Evolutionary conservation across 2,113 vertebrate species (phyloP).

Genomic region (Xenopus laevis): DNA sequence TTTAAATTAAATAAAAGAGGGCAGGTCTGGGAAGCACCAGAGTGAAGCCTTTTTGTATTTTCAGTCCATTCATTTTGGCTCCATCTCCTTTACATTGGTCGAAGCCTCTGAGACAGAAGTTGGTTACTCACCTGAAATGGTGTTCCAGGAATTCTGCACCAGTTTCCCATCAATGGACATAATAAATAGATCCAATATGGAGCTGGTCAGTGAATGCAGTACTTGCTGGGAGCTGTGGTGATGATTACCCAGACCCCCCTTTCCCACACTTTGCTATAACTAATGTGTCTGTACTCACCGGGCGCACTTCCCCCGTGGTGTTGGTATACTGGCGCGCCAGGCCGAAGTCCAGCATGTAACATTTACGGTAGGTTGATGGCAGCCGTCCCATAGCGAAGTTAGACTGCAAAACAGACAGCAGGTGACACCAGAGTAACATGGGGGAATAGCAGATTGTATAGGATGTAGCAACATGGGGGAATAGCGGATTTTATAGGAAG

Average conservation of each 20-base stretch:
- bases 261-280: neutral
- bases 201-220: too few species aligned
- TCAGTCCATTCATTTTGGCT: too few species aligned
- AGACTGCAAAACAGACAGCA: conserved; percentile 66
- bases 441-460: neutral
- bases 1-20: neutral
- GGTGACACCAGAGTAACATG: neutral
- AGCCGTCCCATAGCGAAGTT: conserved; percentile 98
- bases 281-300: conserved; percentile 68
- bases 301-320: conserved; percentile 91
- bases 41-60: too few species aligned
- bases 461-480: too few species aligned
- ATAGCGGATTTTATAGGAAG: too few species aligned
- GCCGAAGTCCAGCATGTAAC: conserved; percentile 97
- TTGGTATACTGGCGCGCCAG: conserved; percentile 96
- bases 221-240: too few species aligned
- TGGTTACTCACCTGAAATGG: too few species aligned
- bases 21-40: neutral
- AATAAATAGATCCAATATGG: neutral
- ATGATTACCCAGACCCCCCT: too few species aligned
- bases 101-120: too few species aligned
- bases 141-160: too few species aligned
- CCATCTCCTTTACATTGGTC: too few species aligned
- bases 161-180: too few species aligned
- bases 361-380: conserved; percentile 92